Base-by-base conservation (phyloP, 2,888 invertebrate genomes). In the Stramonita haemastoma region DNA sequence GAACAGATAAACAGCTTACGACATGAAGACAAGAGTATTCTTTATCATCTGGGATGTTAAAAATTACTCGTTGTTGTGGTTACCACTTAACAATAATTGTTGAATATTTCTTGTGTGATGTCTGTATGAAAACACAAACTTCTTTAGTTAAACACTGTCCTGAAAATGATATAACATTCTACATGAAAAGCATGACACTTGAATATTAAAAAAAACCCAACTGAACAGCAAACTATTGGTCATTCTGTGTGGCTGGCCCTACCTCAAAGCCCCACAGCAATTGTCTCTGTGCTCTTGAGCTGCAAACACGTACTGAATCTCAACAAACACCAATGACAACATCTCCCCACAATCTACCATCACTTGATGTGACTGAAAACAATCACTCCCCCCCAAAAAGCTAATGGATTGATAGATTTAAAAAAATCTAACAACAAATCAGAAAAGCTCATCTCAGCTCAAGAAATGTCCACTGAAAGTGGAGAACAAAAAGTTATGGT, bases 231-330 rank as follows among this genome's bases (percentile, higher is more conserved):
- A 46, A 46, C 46, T n/a, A 73, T 73, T 73, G 73, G 73, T 29
- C 73, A n/a, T n/a, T n/a, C n/a, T 73, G 73, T 73, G 46, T 73
- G 73, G n/a, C n/a, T 26, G 73, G 29, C 73, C 73, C 73, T 73
- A 73, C 73, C 6, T 73, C 15, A 26, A 77, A 1, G 32, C 15
- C 77, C 32, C 77, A 79, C 77, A 77, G 32, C 32, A 79, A 32
- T 79, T 32, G 77, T 77, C 32, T 32, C 32, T 79, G 15, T n/a
- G n/a, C n/a, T n/a, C n/a, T 26, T 1, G 0, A 77, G 13, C 77
- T 15, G 26, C 32, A 32, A 32, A 79, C 15, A 34, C 32, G 13
- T 46, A 46, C 46, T 2, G 8, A 46, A 46, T 46, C 46, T 46
- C 46, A 46, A 46, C 46, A 46, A 46, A 2, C 8, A 46, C 46